A percentile compares a stretch with the other conserved stretches of the same genome.
Conservation (phyloP, 2,888 invertebrate species). For the Dastarcus helophoroides region DNA sequence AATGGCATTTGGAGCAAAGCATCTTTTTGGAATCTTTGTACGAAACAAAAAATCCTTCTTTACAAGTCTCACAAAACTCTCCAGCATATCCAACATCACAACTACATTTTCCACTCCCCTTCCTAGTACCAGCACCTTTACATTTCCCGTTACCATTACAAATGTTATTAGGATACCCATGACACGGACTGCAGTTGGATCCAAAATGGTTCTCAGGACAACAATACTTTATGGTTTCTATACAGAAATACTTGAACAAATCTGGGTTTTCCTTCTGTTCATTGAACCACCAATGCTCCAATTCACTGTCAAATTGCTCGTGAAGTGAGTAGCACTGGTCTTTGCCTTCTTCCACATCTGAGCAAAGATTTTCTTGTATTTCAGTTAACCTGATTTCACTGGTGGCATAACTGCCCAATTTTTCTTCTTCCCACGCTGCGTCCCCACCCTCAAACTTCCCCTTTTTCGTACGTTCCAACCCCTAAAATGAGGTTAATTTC, state of each 20-base stretch:
- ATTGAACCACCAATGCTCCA: conserved; percentile 86
- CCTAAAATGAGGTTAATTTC: conserved; percentile 39
- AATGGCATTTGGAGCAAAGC: conserved; percentile 68
- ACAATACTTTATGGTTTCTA: conserved; percentile 63
- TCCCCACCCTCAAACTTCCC: conserved; percentile 90
- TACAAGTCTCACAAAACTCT: conserved; percentile 66
- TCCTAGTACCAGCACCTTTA: conserved; percentile 77
- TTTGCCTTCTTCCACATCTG: conserved; percentile 57
- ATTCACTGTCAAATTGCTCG: conserved; percentile 66
- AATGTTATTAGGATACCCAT: conserved; percentile 57
- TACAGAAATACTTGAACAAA: conserved; percentile 65
- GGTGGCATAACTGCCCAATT: conserved; percentile 65
- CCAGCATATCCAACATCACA: conserved; percentile 79
- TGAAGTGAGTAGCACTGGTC: conserved; percentile 75
- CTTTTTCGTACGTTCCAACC: conserved; percentile 68
- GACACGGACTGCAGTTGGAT: conserved; percentile 66
- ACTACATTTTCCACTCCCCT: conserved; percentile 82
- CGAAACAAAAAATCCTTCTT: conserved; percentile 57
- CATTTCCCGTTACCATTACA: conserved; percentile 74
- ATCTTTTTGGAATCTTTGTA: conserved; percentile 64
- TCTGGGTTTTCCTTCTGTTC: conserved; percentile 42
- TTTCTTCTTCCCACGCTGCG: conserved; percentile 87
- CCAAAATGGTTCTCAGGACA: conserved; percentile 81
- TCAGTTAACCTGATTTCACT: conserved; percentile 87
- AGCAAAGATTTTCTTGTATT: conserved; percentile 79